Base-by-base conservation (phyloP, 2,888 invertebrate species). In the Invenusta paracnida region DNA sequence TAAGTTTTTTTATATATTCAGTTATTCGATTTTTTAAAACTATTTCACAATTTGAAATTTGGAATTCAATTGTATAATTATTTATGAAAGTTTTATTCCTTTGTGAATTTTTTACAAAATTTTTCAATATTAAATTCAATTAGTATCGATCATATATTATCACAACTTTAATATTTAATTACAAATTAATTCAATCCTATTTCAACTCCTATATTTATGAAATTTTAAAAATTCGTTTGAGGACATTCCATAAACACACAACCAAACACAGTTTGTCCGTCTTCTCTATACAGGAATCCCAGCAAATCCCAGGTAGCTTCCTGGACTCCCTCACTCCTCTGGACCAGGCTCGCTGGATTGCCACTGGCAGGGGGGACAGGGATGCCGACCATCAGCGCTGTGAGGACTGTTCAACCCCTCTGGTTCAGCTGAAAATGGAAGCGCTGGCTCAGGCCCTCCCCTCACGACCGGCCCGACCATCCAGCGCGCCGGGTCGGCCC, bases 301-400 rank as follows among this genome's bases (percentile, higher is more conserved):
- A 73, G 73, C 73, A 73, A 73, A 23, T 73, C 17, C 73, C 73
- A 23, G 73, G 11, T 23, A 73, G 73, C 27, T 5, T 73, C 23
- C 73, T 73, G 11, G 27, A 73, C 73, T 73, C 73, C 27, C 73
- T 73, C 17, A 73, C 73, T 5, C 73, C 73, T 5, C 73, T 73
- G 11, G 73, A 73, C 23, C 73, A 73, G 73, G 73, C 73, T 5
- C 73, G 73, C 23, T 73, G 73, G 73, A 73, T 73, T 23, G 73
- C 73, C 27, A 73, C 17, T 23, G n/a, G n/a, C n/a, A n/a, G n/a
- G n/a, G n/a, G n/a, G n/a, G n/a, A n/a, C n/a, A n/a, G n/a, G n/a
- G n/a, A n/a, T n/a, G 48, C 48, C 11, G 17, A n/a, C 27, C 11
- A 73, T 23, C 73, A 73, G 73, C 17, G 73, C 5, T 73, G 73